Evolutionary conservation across 2,888 invertebrate species (phyloP).

Genomic region (Axea sp.): DNA sequence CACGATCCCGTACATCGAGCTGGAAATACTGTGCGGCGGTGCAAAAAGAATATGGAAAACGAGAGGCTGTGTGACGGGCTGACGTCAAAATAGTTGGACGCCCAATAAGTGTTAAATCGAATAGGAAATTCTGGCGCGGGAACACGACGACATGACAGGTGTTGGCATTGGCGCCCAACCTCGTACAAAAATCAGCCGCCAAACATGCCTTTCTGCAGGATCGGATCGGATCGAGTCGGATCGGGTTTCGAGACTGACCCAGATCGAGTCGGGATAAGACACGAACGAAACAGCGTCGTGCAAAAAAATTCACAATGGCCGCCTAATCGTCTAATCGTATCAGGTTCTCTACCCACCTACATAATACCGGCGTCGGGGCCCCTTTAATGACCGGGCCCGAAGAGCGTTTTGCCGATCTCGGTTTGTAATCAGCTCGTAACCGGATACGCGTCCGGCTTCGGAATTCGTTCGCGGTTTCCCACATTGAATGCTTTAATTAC

Average conservation of each 20-base stretch:
- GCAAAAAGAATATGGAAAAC: neutral
- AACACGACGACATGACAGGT: slow-evolving; percentile 46
- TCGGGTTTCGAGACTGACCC: slow-evolving; percentile 44
- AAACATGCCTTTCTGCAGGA: slow-evolving; percentile 25
- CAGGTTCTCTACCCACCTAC: slow-evolving; percentile 31
- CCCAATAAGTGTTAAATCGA: slow-evolving; percentile 9
- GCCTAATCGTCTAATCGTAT: slow-evolving; percentile 55
- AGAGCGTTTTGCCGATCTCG: slow-evolving; percentile 19
- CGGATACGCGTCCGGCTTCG: slow-evolving; percentile 49
- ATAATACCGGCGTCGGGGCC: slow-evolving; percentile 22
- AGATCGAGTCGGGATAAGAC: slow-evolving; percentile 43
- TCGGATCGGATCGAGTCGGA: slow-evolving; percentile 39
- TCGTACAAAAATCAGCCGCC: slow-evolving; percentile 33
- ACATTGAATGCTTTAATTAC: slow-evolving; percentile 46
- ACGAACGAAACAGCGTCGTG: slow-evolving; percentile 30
- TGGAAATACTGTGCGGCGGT: no score
- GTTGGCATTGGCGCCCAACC: slow-evolving; percentile 39
- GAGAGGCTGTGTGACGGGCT: neutral
- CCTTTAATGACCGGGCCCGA: slow-evolving; percentile 40
- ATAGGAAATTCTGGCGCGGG: slow-evolving; percentile 11
- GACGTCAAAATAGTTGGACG: neutral
- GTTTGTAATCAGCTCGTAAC: slow-evolving; percentile 39
- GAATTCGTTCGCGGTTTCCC: slow-evolving; percentile 38
- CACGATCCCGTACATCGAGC: no score
- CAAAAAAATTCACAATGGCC: slow-evolving; percentile 36